These are phyloP conservation scores for Carcina quercana DNA, from an alignment of 2,888 invertebrate species.

Conservation along the genomic window DNA sequence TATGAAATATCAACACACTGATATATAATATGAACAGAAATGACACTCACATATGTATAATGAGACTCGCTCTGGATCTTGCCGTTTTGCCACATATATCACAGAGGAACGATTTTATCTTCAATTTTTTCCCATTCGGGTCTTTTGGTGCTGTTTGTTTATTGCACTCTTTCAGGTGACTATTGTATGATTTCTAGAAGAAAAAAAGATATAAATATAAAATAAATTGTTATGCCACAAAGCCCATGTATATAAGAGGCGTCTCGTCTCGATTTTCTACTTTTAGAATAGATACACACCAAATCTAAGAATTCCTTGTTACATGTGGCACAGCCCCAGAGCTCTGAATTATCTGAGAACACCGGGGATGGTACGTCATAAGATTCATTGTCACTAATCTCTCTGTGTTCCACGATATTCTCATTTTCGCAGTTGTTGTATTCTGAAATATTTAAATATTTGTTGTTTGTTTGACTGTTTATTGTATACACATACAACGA, in stretches of 20 bases:
- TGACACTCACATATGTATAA: slow-evolving; percentile 54
- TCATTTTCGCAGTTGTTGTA: slow-evolving; percentile 23
- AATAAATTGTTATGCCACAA: neutral
- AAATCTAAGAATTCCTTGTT: slow-evolving; percentile 39
- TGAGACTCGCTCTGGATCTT: slow-evolving; percentile 49
- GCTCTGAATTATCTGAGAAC: slow-evolving; percentile 36
- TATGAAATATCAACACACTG: too few species aligned
- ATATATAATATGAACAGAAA: neutral
- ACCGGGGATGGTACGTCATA: slow-evolving; percentile 44
- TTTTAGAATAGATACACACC: slow-evolving; percentile 38
- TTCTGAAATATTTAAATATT: slow-evolving; percentile 18
- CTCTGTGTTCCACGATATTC: slow-evolving; percentile 19
- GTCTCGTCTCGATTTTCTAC: neutral
- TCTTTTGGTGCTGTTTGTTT: slow-evolving; percentile 19
- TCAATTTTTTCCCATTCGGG: slow-evolving; percentile 18
- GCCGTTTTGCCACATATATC: slow-evolving; percentile 61
- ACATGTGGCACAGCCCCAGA: slow-evolving; percentile 43
- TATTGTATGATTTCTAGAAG: slow-evolving; percentile 43
- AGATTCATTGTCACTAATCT: slow-evolving; percentile 37
- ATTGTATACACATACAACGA: neutral
- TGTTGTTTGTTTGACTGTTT: too few species aligned
- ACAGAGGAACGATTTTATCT: slow-evolving; percentile 51
- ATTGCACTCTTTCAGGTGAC: slow-evolving; percentile 36
- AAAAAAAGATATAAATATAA: slow-evolving; percentile 1
- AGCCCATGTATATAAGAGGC: neutral